Evolutionary conservation across 2,113 vertebrate species (phyloP), one percentile per base, ranked within the genome.

Genomic region (Salminus brasiliensis): DNA sequence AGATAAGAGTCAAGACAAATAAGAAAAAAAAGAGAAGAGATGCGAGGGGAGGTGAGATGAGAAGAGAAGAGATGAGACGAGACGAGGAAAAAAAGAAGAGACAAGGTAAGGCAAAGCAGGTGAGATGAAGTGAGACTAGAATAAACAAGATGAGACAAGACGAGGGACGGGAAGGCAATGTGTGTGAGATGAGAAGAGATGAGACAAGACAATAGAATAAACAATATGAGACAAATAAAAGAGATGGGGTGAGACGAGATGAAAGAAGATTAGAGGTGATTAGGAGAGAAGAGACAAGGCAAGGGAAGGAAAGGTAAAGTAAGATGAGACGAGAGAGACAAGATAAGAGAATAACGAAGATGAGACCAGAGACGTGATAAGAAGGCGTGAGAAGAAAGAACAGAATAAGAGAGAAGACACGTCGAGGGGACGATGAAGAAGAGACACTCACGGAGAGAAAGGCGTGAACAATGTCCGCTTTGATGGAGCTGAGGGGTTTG

Each of bases 401-500:
- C 60, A 41, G 25, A 23, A 57, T 7, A 41, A 9, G n/a, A 72
- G 57, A 45, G 13, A 2, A 67, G 15, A 67, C 0, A 27, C n/a
- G n/a, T n/a, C n/a, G n/a, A n/a, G n/a, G n/a, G n/a, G n/a, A n/a
- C n/a, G n/a, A n/a, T 9, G 12, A 63, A 52, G 43, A 83, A 67
- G 1, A 18, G 49, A 7, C 8, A 88, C 95, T 94, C 88, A 97
- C 96, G 6, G 96, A 97, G 81, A 97, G 91, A 76, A 97, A 97
- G 82, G 96, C 96, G 3, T 97, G 96, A 83, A 97, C 95, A 41
- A 97, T 96, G 89, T 97, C 96, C 0, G 96, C 96, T 88, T 97
- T 97, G 91, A 97, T 96, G n/a, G 96, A 97, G 89, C 95, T 96
- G 83, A 97, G 94, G 4, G 96, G 96, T 83, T 97, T 97, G 91